Evolutionary conservation across 1,140 invertebrate genomes (phyloP).

Genomic region (Meteorus sp.): DNA sequence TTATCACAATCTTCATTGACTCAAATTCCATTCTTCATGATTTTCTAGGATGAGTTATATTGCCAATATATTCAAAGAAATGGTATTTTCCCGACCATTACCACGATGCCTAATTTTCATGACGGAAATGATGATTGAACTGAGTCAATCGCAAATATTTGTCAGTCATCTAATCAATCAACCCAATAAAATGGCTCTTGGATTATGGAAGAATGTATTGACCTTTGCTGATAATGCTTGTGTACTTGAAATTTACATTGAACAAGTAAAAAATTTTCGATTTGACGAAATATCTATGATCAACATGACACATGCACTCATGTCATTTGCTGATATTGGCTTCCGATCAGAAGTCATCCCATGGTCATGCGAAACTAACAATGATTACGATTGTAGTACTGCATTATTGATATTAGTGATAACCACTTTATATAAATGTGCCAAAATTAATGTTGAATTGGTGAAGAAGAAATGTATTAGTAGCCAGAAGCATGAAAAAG

Average conservation of each 20-base stretch:
- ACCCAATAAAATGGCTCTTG: slow-evolving; percentile 24
- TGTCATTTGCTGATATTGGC: slow-evolving; percentile 38
- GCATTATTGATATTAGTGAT: slow-evolving; percentile 43
- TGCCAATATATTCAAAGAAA: slow-evolving; percentile 49
- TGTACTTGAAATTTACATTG: slow-evolving; percentile 44
- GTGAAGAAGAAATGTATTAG: slow-evolving; percentile 23
- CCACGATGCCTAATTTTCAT: slow-evolving; percentile 41
- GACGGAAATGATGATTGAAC: slow-evolving; percentile 39
- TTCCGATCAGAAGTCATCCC: slow-evolving; percentile 38
- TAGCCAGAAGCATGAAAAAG: background rate
- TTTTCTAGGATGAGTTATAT: slow-evolving; percentile 42
- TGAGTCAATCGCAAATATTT: slow-evolving; percentile 34
- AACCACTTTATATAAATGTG: slow-evolving; percentile 43
- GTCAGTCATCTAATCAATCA: slow-evolving; percentile 31
- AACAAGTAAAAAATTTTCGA: slow-evolving; percentile 44
- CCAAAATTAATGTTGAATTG: slow-evolving; percentile 33
- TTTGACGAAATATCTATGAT: slow-evolving; percentile 43
- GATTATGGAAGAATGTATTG: background rate
- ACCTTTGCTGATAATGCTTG: slow-evolving; percentile 39
- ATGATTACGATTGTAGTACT: slow-evolving; percentile 44
- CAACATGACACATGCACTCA: slow-evolving; percentile 40
- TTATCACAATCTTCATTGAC: background rate
- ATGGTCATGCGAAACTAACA: slow-evolving; percentile 29
- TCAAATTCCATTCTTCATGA: background rate
- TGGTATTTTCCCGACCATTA: slow-evolving; percentile 49